These are phyloP conservation scores for Phylloscopus collybita DNA, from an alignment of 2,797 vertebrate genomes.

Conservation along the genomic window DNA sequence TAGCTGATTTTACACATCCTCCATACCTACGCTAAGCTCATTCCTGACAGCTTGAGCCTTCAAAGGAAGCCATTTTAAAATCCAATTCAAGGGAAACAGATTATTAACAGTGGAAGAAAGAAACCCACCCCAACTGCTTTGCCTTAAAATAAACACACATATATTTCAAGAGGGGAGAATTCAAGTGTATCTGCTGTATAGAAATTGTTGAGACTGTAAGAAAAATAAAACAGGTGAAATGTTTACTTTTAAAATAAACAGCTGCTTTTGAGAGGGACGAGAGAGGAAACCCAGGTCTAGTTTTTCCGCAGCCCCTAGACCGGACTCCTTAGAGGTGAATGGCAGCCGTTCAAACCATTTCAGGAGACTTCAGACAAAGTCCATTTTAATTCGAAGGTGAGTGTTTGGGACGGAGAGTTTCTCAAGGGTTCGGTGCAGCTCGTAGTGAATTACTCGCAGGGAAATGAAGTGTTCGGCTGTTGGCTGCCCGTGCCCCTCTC, in stretches of 20 bases:
- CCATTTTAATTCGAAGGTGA: not conserved
- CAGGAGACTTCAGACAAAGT: not conserved
- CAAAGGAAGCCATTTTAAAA: slow-evolving; percentile 68
- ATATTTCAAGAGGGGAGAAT: not conserved
- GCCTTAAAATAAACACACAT: not conserved
- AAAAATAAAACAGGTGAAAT: not conserved
- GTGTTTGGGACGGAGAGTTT: fast-evolving
- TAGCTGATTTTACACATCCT: not conserved
- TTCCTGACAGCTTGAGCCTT: slow-evolving; percentile 12
- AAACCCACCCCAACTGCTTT: not conserved
- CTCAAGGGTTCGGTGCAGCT: not conserved
- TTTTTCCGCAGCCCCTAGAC: not conserved
- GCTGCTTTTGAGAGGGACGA: not conserved
- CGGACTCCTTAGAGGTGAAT: not conserved
- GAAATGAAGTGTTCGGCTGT: not conserved
- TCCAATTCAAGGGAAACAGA: slow-evolving; percentile 18
- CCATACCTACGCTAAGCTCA: not conserved
- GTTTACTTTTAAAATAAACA: not conserved
- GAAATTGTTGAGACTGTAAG: not conserved
- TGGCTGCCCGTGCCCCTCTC: not conserved
- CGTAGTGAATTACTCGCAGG: not conserved
- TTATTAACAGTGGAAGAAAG: not conserved
- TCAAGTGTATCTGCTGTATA: not conserved
- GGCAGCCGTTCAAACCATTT: not conserved
- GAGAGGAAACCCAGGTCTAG: not conserved